Conservation (phyloP, 2,797 vertebrate genomes). For the Halcyon chelicuti region DNA sequence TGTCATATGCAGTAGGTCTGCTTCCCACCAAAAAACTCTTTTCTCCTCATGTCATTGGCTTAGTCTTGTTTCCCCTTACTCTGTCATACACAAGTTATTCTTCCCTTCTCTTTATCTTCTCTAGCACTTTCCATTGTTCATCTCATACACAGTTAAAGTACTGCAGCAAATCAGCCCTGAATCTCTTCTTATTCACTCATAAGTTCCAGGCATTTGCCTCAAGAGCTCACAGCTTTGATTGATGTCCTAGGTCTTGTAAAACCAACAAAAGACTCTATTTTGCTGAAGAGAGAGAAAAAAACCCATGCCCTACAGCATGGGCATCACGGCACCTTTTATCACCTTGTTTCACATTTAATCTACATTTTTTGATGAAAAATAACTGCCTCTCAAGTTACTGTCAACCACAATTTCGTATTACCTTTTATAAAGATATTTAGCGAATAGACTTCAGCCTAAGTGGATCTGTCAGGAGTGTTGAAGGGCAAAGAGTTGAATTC, state of each 20-base stretch:
- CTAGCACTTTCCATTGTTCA: background rate
- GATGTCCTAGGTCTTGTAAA: background rate
- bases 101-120: background rate
- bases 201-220: background rate
- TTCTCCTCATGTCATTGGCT: background rate
- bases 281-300: background rate
- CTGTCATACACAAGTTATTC: background rate
- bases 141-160: background rate
- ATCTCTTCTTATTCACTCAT: background rate
- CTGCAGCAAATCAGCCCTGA: background rate
- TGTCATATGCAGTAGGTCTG: background rate
- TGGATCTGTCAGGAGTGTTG: background rate
- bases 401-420: background rate
- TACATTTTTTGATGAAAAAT: background rate
- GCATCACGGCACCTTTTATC: background rate
- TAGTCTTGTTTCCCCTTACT: background rate
- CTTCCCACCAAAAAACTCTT: background rate
- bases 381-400: background rate
- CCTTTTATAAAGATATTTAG: background rate
- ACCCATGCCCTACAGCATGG: background rate
- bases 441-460: background rate
- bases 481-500: background rate
- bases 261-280: background rate
- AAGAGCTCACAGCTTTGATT: background rate
- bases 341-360: background rate